Evolutionary conservation across 2,113 vertebrate species (phyloP).

Genomic region (Thryonomys swinderianus): DNA sequence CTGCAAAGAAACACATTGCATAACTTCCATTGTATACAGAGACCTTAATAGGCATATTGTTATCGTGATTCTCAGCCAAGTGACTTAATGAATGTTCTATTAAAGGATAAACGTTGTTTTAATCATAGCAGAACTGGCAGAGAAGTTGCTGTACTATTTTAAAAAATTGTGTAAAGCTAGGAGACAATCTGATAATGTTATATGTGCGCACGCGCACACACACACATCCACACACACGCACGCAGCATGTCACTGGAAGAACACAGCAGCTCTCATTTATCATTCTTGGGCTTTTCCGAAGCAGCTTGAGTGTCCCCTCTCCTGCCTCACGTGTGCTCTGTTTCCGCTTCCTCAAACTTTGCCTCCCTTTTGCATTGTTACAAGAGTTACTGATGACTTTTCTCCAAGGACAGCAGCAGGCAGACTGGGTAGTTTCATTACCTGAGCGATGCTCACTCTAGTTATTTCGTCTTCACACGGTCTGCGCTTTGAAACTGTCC

Average conservation of each 20-base stretch:
- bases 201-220: neutral
- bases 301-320: accelerated
- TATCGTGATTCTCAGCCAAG: slow-evolving; percentile 26
- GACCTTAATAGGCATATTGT: neutral
- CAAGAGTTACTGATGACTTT: accelerated
- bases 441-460: neutral
- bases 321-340: neutral
- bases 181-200: slow-evolving; percentile 15
- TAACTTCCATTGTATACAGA: slow-evolving; percentile 33
- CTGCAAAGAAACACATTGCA: neutral
- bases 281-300: neutral
- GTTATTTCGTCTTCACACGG: neutral
- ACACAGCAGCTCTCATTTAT: neutral
- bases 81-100: slow-evolving; percentile 40
- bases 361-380: neutral
- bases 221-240: neutral
- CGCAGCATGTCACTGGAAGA: neutral
- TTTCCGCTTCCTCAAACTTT: neutral
- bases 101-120: neutral
- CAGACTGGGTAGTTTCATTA: accelerated
- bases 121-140: slow-evolving; percentile 21
- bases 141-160: neutral
- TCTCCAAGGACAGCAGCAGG: neutral
- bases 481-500: neutral
- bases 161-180: slow-evolving; percentile 45